Percentiles rank a stretch among this genome's conserved stretches.
Conservation (phyloP, 2,113 vertebrate genomes). For the Amblyornis subalaris region DNA sequence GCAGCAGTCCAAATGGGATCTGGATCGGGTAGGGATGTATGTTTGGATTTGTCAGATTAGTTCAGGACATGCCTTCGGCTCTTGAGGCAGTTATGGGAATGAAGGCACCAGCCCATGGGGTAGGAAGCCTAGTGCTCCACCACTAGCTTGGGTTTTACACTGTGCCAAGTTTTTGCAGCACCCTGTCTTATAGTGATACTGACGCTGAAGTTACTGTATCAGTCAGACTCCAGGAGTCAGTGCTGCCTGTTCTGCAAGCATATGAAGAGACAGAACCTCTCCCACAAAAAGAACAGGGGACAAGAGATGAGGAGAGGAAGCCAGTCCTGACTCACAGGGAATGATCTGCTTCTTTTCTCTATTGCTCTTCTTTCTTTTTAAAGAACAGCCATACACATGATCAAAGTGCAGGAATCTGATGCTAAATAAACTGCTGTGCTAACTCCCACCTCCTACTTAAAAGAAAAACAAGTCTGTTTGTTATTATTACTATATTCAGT, state of each 20-base stretch:
- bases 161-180: neutral
- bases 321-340: neutral
- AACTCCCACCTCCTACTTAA: neutral
- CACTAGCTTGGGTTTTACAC: neutral
- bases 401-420: conserved; percentile 5
- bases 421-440: conserved; percentile 27
- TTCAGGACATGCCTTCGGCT: neutral
- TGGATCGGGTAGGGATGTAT: neutral
- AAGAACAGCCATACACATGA: neutral
- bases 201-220: neutral
- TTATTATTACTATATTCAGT: neutral
- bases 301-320: neutral
- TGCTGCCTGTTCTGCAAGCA: neutral
- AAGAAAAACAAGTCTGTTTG: neutral
- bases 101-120: neutral
- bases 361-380: neutral
- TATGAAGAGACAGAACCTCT: neutral
- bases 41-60: neutral
- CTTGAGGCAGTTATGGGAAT: neutral
- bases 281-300: neutral
- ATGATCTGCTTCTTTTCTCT: neutral
- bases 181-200: neutral
- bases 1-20: neutral
- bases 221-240: neutral
- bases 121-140: neutral